Evolutionary conservation across 1,140 invertebrate species (phyloP).

Genomic region (Diabrotica virgifera): DNA sequence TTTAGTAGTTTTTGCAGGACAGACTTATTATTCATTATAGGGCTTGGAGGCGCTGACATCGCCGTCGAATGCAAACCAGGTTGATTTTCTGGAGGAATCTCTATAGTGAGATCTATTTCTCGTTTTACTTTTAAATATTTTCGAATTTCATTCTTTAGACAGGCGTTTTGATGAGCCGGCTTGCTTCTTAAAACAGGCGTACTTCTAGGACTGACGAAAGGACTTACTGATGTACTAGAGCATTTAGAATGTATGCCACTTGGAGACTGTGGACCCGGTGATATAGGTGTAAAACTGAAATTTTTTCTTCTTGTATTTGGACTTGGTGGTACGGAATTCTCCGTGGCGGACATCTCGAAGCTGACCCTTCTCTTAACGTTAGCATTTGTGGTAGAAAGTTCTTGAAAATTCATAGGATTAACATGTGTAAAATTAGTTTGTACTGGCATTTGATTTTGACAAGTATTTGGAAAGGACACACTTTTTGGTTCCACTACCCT

Average conservation of each 20-base stretch:
- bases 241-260: slow-evolving; percentile 54
- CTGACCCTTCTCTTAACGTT: slow-evolving; percentile 56
- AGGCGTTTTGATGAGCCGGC: slow-evolving; percentile 30
- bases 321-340: slow-evolving; percentile 53
- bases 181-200: slow-evolving; percentile 64
- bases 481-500: slow-evolving; percentile 9
- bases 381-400: slow-evolving; percentile 25
- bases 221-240: slow-evolving; percentile 64
- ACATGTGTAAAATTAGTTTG: slow-evolving; percentile 17
- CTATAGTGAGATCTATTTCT: slow-evolving; percentile 37
- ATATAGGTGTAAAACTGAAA: slow-evolving; percentile 70
- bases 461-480: slow-evolving; percentile 10
- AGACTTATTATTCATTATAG: slow-evolving; percentile 52
- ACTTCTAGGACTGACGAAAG: slow-evolving; percentile 79
- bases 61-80: slow-evolving; percentile 46
- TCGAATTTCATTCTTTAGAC: slow-evolving; percentile 21
- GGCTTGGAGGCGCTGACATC: slow-evolving; percentile 59
- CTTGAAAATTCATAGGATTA: slow-evolving; percentile 14
- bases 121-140: slow-evolving; percentile 34
- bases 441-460: slow-evolving; percentile 8
- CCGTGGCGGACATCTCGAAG: slow-evolving; percentile 54
- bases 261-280: slow-evolving; percentile 63
- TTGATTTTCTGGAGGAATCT: slow-evolving; percentile 39
- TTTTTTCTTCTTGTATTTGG: slow-evolving; percentile 64
- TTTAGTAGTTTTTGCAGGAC: slow-evolving; percentile 40